Percentiles rank a stretch among this genome's conserved stretches.
These are phyloP conservation scores for Siphamia tubifer DNA, from an alignment of 2,113 vertebrate genomes.

Conservation along the genomic window DNA sequence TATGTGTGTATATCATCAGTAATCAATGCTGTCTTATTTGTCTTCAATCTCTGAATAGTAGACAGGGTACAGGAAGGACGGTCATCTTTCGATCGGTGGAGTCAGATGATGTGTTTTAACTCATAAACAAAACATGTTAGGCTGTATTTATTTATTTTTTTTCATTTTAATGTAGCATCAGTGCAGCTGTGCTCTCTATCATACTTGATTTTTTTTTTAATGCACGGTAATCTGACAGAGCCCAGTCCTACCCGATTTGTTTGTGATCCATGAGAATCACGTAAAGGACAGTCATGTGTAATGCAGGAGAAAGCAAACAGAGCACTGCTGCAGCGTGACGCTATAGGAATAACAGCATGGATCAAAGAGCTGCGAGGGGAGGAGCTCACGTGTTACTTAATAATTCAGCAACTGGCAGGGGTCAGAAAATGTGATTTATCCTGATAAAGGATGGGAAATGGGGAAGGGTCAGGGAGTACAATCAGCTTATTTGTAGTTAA, in stretches of 20 bases:
- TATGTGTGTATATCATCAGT: no score
- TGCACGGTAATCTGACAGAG: neutral
- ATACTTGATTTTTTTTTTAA: conserved; percentile 23
- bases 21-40: no score
- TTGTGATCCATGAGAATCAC: conserved; percentile 4
- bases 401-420: conserved; percentile 16
- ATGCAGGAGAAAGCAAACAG: neutral
- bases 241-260: neutral
- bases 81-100: no score
- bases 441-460: neutral
- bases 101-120: no score
- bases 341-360: conserved; percentile 10
- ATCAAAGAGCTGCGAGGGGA: conserved; percentile 28
- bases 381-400: conserved; percentile 35
- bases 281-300: neutral
- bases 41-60: no score
- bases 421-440: conserved; percentile 20
- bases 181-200: conserved; percentile 7
- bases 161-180: neutral
- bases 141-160: neutral
- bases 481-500: neutral
- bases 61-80: no score
- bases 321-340: neutral
- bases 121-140: neutral
- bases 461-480: neutral